Evolutionary conservation across 2,888 invertebrate genomes (phyloP).

Genomic region (Tenthredo livida): DNA sequence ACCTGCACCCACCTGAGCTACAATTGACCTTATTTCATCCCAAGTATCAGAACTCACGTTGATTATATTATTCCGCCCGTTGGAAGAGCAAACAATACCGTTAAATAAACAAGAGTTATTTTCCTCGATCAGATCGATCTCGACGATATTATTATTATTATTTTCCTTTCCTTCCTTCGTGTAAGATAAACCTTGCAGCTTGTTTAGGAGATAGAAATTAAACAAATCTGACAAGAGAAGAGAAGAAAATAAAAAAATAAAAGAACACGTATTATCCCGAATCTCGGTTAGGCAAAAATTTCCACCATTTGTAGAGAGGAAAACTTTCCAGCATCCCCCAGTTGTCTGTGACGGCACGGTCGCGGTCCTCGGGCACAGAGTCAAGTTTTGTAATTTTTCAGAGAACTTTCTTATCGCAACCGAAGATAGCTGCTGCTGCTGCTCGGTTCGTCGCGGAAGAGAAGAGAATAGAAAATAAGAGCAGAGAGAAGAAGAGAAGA

Average conservation of each 20-base stretch:
- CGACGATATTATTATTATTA: not conserved
- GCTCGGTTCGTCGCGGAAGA: not conserved
- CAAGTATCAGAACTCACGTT: not conserved
- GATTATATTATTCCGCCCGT: not conserved
- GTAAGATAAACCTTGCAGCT: not conserved
- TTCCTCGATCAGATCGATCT: not conserved
- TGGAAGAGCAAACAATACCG: not conserved
- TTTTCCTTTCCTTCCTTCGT: not conserved
- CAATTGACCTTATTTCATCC: not conserved
- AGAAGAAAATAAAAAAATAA: too few species aligned
- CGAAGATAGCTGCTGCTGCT: constrained; percentile 31
- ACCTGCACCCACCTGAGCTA: not conserved
- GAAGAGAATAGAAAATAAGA: not conserved
- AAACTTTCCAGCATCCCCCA: constrained; percentile 6
- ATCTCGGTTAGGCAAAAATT: constrained; percentile 30
- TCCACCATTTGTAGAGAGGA: constrained; percentile 34
- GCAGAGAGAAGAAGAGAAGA: not conserved
- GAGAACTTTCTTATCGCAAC: constrained; percentile 57
- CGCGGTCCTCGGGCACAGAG: constrained; percentile 48
- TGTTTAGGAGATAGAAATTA: not conserved
- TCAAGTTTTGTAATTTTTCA: constrained; percentile 58
- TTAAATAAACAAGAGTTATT: not conserved
- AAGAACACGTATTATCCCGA: not conserved
- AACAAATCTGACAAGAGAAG: not conserved
- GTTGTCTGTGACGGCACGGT: constrained; percentile 52